phyloP scores from a whole-genome alignment of 2,113 vertebrate genomes.

The Erpornis zantholeuca region DNA sequence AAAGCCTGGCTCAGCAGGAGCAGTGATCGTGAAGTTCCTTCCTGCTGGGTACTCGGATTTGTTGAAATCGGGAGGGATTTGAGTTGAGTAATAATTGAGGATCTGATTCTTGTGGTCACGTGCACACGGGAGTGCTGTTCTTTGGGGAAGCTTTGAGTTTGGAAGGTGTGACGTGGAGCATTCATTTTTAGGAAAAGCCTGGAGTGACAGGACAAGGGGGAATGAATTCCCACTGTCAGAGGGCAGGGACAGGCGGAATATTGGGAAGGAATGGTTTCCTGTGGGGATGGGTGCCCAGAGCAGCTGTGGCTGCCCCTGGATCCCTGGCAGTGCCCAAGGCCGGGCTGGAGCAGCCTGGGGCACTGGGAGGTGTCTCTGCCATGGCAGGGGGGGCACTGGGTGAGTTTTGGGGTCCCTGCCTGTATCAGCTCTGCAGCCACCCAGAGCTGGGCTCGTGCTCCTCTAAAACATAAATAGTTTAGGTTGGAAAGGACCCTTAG shows the following conservation, averaged over 20 bases:
- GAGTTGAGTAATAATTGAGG: not conserved
- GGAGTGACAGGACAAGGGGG: not conserved
- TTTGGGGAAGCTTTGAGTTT: not conserved
- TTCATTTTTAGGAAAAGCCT: not conserved
- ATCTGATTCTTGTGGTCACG: fast-evolving
- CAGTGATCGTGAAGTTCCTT: not conserved
- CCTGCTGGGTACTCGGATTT: fast-evolving
- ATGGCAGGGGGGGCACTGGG: not conserved
- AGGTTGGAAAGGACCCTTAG: not conserved
- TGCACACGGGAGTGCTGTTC: not conserved
- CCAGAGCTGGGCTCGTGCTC: not conserved
- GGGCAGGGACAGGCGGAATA: not conserved
- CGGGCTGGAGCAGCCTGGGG: not conserved
- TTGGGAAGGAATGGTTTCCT: not conserved
- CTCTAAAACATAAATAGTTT: not conserved
- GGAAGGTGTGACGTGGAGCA: not conserved
- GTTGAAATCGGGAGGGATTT: not conserved
- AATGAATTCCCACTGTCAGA: not conserved
- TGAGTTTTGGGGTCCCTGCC: not conserved
- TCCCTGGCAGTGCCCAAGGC: not conserved
- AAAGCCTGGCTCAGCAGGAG: not conserved
- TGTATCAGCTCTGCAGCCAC: not conserved
- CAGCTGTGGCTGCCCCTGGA: not conserved
- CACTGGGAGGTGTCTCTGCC: not conserved
- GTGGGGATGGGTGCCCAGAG: not conserved